These are phyloP conservation scores for Pilophorus perplexus DNA, from an alignment of 2,888 invertebrate species.

Conservation along the genomic window DNA sequence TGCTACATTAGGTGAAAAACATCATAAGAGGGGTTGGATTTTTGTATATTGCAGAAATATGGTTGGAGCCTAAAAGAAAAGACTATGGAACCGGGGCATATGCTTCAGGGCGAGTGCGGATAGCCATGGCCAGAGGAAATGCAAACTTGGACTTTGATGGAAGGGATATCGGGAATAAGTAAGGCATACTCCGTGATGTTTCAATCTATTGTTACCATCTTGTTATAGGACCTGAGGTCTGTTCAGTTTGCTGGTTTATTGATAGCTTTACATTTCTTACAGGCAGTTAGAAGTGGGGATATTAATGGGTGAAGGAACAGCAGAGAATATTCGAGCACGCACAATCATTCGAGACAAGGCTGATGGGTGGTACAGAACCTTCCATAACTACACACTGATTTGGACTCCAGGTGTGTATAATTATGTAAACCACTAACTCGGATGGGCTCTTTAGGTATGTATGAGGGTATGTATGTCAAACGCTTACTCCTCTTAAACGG, in stretches of 20 bases:
- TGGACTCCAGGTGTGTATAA: constrained; percentile 54
- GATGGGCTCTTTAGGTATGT: too few relatives aligned
- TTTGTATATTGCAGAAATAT: constrained; percentile 52
- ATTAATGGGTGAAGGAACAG: constrained; percentile 49
- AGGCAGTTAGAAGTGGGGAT: constrained; percentile 51
- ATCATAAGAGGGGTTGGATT: not conserved
- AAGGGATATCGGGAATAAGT: constrained; percentile 48
- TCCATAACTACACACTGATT: constrained; percentile 57
- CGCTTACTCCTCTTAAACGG: too few relatives aligned
- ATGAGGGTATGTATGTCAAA: too few relatives aligned
- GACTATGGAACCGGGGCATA: constrained; percentile 50
- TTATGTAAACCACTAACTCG: too few relatives aligned
- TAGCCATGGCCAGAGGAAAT: constrained; percentile 57
- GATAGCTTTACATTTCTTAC: too few relatives aligned
- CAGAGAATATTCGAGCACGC: constrained; percentile 47
- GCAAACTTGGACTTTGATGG: constrained; percentile 38
- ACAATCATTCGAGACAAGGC: constrained; percentile 47
- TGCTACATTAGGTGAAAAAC: too few relatives aligned
- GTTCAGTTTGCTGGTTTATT: too few relatives aligned
- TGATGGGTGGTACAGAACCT: constrained; percentile 52
- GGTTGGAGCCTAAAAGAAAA: constrained; percentile 52
- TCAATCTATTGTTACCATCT: too few relatives aligned
- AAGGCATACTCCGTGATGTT: too few relatives aligned
- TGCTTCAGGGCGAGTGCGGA: constrained; percentile 56
- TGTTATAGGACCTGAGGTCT: too few relatives aligned